Conservation (phyloP, 2,113 vertebrate species). For the Amazona guildingii region DNA sequence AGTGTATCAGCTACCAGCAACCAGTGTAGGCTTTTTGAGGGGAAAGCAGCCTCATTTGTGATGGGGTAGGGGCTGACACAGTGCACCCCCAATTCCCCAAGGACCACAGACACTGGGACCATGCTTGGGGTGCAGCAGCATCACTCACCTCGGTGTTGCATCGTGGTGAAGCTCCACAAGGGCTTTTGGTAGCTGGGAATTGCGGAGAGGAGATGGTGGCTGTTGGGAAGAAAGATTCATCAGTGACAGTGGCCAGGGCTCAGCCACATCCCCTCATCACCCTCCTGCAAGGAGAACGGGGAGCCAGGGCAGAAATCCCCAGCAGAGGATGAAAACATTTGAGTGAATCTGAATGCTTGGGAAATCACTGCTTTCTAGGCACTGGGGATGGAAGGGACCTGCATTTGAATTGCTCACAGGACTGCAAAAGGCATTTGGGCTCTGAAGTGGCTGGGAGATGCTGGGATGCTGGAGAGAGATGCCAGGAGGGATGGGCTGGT, state of each 20-base stretch:
- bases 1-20: neutral
- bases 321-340: fast-evolving
- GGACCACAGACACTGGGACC: fast-evolving
- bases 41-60: neutral
- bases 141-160: conserved; percentile 26
- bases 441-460: neutral
- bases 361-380: neutral
- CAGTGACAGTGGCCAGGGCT: neutral
- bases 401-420: fast-evolving
- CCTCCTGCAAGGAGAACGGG: neutral
- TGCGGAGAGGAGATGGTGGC: fast-evolving
- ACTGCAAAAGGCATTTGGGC: neutral
- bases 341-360: fast-evolving
- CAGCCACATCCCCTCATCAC: neutral
- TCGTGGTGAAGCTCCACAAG: neutral
- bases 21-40: fast-evolving
- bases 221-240: fast-evolving
- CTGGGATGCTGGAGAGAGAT: neutral
- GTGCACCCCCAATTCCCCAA: fast-evolving
- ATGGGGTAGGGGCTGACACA: fast-evolving
- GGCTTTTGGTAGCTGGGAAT: neutral
- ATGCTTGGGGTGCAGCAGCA: neutral
- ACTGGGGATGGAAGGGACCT: fast-evolving
- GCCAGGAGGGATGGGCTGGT: neutral
- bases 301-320: neutral